Conservation (phyloP, 2,113 vertebrate genomes). For the Uria lomvia region DNA sequence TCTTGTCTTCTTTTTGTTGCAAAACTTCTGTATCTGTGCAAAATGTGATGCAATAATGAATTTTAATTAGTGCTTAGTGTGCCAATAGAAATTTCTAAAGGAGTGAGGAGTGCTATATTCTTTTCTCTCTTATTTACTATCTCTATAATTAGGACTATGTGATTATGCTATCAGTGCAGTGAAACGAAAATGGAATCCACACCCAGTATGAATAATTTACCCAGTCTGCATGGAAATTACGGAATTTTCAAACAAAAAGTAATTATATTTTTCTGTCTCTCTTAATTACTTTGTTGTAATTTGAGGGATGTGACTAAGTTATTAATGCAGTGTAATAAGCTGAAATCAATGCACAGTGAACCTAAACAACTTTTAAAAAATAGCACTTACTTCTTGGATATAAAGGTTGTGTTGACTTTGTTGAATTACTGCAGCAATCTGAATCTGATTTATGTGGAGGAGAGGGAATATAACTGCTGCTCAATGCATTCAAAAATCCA, state of each 20-base stretch:
- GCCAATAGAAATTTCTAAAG: neutral
- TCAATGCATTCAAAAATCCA: neutral
- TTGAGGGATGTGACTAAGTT: constrained; percentile 7
- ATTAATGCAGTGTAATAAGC: neutral
- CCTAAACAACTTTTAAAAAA: neutral
- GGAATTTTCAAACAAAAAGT: constrained; percentile 42
- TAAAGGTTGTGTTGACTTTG: neutral
- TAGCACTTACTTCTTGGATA: neutral
- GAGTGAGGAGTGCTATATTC: neutral
- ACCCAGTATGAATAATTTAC: constrained; percentile 34
- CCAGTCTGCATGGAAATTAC: neutral
- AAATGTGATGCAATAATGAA: neutral
- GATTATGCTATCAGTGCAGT: constrained; percentile 18
- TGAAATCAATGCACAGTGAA: neutral
- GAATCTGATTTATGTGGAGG: neutral
- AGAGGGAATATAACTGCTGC: neutral
- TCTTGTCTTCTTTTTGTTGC: neutral
- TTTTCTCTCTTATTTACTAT: constrained; percentile 38
- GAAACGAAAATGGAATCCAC: constrained; percentile 28
- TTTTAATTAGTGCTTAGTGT: neutral
- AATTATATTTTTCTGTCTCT: constrained; percentile 48
- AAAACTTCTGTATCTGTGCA: neutral
- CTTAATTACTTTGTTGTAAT: constrained; percentile 52
- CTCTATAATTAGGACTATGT: constrained; percentile 28
- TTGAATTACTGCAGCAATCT: neutral